Base-by-base conservation (phyloP, 2,113 vertebrate species). In the Sciurus niger region DNA sequence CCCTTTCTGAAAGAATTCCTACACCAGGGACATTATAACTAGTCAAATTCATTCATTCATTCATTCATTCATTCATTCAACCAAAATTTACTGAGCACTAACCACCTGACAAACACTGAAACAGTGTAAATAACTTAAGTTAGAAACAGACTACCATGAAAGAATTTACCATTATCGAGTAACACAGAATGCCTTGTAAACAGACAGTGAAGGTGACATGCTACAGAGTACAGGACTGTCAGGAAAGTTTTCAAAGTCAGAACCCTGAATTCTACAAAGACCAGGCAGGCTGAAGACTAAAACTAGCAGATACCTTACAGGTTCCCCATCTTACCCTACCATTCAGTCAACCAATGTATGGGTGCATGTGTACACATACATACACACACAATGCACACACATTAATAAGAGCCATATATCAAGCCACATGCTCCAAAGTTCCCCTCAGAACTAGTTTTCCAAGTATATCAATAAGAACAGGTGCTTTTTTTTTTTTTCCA, bases 121-220 rank as follows among this genome's bases (percentile, higher is more conserved):
- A 78, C 51, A 83, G 30, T 37, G 70, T 25, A 88, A 82, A 80
- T 84, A 43, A 92, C 67, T 84, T 95, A 90, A 87, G 78, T 88
- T 67, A 63, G 60, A 83, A 34, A 89, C 34, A 67, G 14, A 34
- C 40, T 89, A 84, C 30, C 25, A 40, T 79, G 48, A 73, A 67
- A 89, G 13, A 90, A 86, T 24, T 95, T 67, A 79, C 37, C 32
- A 20, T 20, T 74, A n/a, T 1, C 9, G 30, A 93, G 51, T 92
- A 89, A 92, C 34, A 92, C 12, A 83, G 67, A 89, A 77, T 48
- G 30, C 16, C 55, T 63, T 84, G n/a, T 55, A 84, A 40, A 92
- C 30, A 93, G 85, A 43, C 32, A 40, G 28, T 11, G 4, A 65
- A 18, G 9, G 34, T 87, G 18, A 12, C 8, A 24, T 25, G 37